phyloP scores from a whole-genome alignment of 2,797 vertebrate species.

The Otolemur crassicaudatus region DNA sequence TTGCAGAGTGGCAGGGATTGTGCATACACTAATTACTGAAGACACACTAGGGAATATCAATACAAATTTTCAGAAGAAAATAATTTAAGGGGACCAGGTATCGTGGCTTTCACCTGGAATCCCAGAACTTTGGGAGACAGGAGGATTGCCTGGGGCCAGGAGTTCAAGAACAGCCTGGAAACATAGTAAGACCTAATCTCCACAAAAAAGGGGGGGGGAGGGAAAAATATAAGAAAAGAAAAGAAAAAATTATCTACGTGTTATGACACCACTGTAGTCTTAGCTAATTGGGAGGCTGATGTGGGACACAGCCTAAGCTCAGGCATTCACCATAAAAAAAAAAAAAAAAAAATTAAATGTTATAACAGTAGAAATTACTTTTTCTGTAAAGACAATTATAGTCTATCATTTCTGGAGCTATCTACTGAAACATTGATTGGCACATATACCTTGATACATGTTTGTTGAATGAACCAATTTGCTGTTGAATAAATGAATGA shows the following conservation, averaged over 20 bases:
- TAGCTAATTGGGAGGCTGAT: background rate
- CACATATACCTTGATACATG: constrained; percentile 20
- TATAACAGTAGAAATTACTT: background rate
- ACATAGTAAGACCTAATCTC: background rate
- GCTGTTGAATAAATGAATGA: background rate
- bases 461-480: background rate
- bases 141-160: too few species aligned
- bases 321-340: background rate
- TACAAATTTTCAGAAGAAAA: background rate
- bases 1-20: background rate
- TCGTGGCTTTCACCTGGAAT: background rate
- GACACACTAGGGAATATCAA: background rate
- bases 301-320: background rate
- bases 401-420: background rate
- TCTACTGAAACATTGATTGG: background rate
- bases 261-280: background rate
- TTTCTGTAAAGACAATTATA: background rate
- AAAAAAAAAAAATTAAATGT: background rate
- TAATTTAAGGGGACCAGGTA: background rate
- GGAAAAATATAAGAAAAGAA: too few species aligned
- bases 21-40: background rate
- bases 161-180: background rate
- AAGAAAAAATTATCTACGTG: background rate
- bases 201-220: background rate
- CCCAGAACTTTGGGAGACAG: background rate